phyloP scores from a whole-genome alignment of 2,797 vertebrate species.

The Urocyon cinereoargenteus region DNA sequence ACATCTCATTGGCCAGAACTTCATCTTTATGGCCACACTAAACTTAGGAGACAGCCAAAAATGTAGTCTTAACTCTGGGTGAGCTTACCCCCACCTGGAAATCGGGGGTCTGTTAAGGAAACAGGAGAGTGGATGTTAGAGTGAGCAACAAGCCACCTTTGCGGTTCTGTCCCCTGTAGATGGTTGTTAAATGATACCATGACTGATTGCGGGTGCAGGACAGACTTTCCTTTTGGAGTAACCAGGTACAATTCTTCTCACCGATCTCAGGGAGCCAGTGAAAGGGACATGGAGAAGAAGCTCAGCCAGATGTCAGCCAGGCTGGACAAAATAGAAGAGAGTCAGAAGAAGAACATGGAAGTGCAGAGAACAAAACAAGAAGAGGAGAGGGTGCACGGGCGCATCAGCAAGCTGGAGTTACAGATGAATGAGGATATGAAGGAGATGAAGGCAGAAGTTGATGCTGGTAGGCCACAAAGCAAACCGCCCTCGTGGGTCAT shows the following conservation, averaged over 20 bases:
- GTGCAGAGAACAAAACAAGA: constrained; percentile 81
- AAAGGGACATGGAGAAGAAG: constrained; percentile 86
- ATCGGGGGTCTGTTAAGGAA: background rate
- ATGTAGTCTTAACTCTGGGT: background rate
- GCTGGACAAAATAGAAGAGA: constrained; percentile 88
- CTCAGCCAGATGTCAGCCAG: constrained; percentile 88
- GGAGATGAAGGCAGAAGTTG: constrained; percentile 89
- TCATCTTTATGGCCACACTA: background rate
- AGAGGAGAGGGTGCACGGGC: constrained; percentile 87
- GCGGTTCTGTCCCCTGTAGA: background rate
- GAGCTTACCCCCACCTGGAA: background rate
- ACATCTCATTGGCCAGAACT: background rate
- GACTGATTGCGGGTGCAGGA: background rate
- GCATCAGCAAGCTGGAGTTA: constrained; percentile 87
- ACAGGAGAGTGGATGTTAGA: background rate
- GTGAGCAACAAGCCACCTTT: background rate
- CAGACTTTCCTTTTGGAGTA: constrained; percentile 34
- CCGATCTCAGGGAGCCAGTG: constrained; percentile 85
- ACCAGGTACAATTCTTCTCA: constrained; percentile 58
- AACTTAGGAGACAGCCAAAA: background rate
- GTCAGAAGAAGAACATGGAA: constrained; percentile 86
- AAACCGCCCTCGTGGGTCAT: fast-evolving
- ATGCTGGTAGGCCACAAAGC: constrained; percentile 85
- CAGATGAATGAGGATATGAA: constrained; percentile 88
- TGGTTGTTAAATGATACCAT: background rate